Evolutionary conservation across 2,888 invertebrate species (phyloP).

Genomic region (Latrodectus elegans): DNA sequence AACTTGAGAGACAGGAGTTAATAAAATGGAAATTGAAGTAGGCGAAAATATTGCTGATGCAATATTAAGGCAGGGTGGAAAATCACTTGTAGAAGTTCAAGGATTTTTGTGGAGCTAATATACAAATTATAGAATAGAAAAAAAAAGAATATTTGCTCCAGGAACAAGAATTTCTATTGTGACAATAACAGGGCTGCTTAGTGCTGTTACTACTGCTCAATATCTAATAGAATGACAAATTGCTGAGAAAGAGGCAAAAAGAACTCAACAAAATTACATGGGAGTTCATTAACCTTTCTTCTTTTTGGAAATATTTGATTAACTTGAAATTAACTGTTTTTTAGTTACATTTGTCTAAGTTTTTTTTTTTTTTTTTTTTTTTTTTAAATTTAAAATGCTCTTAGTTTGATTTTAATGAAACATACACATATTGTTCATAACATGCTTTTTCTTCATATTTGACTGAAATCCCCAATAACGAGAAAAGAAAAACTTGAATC

Average conservation of each 20-base stretch:
- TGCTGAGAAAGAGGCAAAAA: constrained; percentile 94
- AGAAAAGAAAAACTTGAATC: too few relatives aligned
- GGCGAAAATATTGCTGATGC: constrained; percentile 95
- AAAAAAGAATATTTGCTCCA: constrained; percentile 97
- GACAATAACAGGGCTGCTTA: constrained; percentile 91
- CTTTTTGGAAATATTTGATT: too few relatives aligned
- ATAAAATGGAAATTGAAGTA: constrained; percentile 89
- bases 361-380: too few relatives aligned
- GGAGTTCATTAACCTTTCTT: constrained; percentile 32
- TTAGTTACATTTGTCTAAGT: too few relatives aligned
- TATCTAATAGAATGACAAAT: constrained; percentile 97
- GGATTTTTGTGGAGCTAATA: constrained; percentile 95
- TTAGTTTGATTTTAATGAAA: too few relatives aligned
- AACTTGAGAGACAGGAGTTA: constrained; percentile 71
- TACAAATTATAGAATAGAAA: constrained; percentile 88
- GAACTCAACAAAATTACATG: constrained; percentile 84
- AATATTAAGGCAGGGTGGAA: constrained; percentile 96
- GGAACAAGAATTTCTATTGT: constrained; percentile 98
- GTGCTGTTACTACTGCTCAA: constrained; percentile 92
- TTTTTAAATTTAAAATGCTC: too few relatives aligned
- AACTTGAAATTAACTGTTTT: too few relatives aligned
- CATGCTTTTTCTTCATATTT: too few relatives aligned
- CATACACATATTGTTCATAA: too few relatives aligned
- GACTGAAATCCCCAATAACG: too few relatives aligned
- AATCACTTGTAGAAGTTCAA: constrained; percentile 96